A percentile compares a stretch with the other conserved stretches of the same genome.
Evolutionary conservation across 2,888 invertebrate species (phyloP).

Genomic region (Yponomeuta cagnagella): DNA sequence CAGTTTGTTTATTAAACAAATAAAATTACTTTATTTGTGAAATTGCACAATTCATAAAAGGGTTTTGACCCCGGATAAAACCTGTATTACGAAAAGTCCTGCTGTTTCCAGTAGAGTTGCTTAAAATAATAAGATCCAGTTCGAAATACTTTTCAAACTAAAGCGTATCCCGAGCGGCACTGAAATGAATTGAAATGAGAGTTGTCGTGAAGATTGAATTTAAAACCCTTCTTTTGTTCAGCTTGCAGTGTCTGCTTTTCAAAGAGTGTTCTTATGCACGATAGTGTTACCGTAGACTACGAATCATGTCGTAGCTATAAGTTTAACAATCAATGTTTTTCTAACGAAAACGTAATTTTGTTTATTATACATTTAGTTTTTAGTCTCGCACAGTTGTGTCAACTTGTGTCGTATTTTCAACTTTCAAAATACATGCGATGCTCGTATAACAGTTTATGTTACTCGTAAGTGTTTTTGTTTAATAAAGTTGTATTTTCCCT

Average conservation of each 20-base stretch:
- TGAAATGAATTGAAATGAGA: too few relatives aligned
- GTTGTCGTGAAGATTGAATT: too few relatives aligned
- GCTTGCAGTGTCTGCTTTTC: background rate
- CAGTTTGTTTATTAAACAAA: too few relatives aligned
- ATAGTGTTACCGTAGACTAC: background rate
- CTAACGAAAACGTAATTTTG: background rate
- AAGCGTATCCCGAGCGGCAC: too few relatives aligned
- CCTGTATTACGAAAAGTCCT: too few relatives aligned
- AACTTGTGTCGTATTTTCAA: background rate
- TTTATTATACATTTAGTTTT: background rate
- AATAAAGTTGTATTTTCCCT: constrained; percentile 9
- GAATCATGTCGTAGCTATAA: background rate
- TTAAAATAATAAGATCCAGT: too few relatives aligned
- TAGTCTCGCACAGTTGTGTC: background rate
- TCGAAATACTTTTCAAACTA: too few relatives aligned
- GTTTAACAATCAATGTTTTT: background rate
- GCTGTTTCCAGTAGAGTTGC: too few relatives aligned
- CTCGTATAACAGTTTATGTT: background rate
- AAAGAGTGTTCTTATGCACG: background rate
- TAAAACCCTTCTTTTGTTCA: background rate
- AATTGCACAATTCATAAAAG: too few relatives aligned
- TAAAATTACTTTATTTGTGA: too few relatives aligned
- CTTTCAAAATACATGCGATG: background rate
- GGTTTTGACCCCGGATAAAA: too few relatives aligned
- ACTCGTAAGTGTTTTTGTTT: background rate